These are phyloP conservation scores for Holcopasites calliopsidis DNA, from an alignment of 1,140 invertebrate species.

Conservation along the genomic window DNA sequence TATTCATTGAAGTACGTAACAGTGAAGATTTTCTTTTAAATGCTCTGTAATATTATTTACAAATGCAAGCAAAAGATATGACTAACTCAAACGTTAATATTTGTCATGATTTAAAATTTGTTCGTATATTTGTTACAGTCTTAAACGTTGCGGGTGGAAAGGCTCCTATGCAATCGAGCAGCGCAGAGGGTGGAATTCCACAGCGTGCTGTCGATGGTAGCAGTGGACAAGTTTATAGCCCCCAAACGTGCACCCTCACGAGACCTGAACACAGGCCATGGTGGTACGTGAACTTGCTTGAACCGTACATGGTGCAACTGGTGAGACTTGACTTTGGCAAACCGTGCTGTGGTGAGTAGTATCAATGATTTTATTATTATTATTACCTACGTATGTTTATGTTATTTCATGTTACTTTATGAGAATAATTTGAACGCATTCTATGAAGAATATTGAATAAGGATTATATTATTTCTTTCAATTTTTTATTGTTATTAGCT, in stretches of 20 bases:
- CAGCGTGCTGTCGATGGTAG: slow-evolving; percentile 95
- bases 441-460: no score
- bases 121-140: slow-evolving; percentile 81
- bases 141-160: slow-evolving; percentile 97
- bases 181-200: slow-evolving; percentile 90
- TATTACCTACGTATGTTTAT: no score
- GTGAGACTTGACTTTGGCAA: slow-evolving; percentile 95
- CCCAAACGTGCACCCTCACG: slow-evolving; percentile 93
- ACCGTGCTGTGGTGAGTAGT: slow-evolving; percentile 91
- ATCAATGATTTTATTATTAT: no score
- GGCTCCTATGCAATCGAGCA: slow-evolving; percentile 96
- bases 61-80: no score
- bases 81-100: no score
- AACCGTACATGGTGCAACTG: slow-evolving; percentile 97
- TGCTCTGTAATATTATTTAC: no score
- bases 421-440: no score
- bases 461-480: background rate
- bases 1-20: no score
- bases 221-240: slow-evolving; percentile 89
- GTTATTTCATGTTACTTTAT: no score
- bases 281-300: slow-evolving; percentile 97
- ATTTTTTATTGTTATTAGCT: background rate
- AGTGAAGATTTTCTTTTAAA: no score
- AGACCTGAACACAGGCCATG: slow-evolving; percentile 90
- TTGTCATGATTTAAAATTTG: no score